Evolutionary conservation across 2,797 vertebrate genomes (phyloP).

Genomic region (Emydoidea blandingii): DNA sequence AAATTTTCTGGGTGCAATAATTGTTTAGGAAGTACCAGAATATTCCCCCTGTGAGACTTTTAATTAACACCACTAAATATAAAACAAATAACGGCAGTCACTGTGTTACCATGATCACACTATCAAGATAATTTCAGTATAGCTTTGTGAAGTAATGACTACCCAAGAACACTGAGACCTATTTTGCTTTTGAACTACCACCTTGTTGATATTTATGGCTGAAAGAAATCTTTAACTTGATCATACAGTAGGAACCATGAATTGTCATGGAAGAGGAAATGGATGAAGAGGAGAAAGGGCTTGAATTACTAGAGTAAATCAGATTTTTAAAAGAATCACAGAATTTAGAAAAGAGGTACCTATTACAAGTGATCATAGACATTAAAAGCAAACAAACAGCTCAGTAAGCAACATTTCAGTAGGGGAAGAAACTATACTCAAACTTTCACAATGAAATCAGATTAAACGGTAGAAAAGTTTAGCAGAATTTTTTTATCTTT

Average conservation of each 20-base stretch:
- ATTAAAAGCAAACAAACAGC: neutral
- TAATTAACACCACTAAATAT: neutral
- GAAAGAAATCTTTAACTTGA: neutral
- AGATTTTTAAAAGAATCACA: neutral
- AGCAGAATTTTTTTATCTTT: too few relatives aligned
- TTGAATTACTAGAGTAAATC: neutral
- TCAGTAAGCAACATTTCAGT: neutral
- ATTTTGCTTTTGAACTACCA: neutral
- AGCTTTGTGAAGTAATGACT: neutral
- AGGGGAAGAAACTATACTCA: neutral
- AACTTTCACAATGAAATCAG: neutral
- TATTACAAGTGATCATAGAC: neutral
- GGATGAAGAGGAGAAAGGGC: neutral
- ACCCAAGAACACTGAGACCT: neutral
- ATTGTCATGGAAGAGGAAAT: neutral
- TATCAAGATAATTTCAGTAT: neutral
- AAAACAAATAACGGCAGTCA: neutral
- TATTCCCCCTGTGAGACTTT: neutral
- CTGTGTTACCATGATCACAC: neutral
- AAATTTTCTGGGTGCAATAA: neutral
- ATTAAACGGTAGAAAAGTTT: neutral
- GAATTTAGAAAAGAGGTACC: neutral
- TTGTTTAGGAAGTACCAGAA: neutral
- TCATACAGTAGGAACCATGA: neutral
- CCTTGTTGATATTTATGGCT: neutral